These are phyloP conservation scores for Electrona antarctica DNA, from an alignment of 2,113 vertebrate genomes.

Conservation along the genomic window DNA sequence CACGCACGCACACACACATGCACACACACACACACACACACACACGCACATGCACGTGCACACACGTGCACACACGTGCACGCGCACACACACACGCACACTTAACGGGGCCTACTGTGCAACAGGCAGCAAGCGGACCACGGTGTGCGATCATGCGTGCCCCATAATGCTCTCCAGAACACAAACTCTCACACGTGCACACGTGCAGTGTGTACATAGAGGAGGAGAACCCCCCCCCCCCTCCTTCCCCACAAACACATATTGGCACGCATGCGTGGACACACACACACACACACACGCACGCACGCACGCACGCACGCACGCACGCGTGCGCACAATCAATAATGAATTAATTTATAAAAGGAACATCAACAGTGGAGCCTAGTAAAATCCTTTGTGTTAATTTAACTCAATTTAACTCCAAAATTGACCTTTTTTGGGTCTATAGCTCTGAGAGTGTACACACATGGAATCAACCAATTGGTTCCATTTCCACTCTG, in stretches of 20 bases:
- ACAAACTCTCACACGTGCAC: slow-evolving; percentile 15
- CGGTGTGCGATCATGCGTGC: slow-evolving; percentile 19
- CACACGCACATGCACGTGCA: slow-evolving; percentile 1
- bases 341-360: no score
- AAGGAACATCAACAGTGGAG: no score
- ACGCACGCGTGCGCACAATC: not conserved
- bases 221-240: no score
- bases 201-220: not conserved
- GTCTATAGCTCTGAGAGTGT: not conserved
- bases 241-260: no score
- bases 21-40: not conserved
- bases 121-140: slow-evolving; percentile 66
- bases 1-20: not conserved
- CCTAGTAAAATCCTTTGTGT: no score
- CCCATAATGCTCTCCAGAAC: slow-evolving; percentile 29
- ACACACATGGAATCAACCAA: not conserved
- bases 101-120: slow-evolving; percentile 56
- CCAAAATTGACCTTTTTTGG: no score
- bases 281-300: slow-evolving; percentile 12
- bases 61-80: slow-evolving; percentile 6
- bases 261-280: not conserved
- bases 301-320: not conserved
- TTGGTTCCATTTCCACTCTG: no score
- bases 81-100: not conserved
- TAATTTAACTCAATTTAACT: no score